Conservation (phyloP, 2,797 vertebrate species). For the Characodon lateralis region DNA sequence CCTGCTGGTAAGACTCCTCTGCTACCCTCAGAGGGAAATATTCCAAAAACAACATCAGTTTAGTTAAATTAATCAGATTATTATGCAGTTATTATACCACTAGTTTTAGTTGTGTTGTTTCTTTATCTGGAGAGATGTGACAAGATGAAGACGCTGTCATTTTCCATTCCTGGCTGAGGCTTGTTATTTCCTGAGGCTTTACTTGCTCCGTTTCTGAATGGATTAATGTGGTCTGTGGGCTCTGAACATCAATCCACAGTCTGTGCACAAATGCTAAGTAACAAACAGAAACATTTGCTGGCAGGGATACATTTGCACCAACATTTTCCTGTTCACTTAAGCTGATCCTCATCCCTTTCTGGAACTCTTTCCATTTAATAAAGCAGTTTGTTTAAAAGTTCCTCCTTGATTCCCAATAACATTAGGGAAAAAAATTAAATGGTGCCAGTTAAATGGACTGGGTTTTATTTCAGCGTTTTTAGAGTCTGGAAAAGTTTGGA, state of each 20-base stretch:
- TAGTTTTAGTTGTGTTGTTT: background rate
- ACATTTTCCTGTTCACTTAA: constrained; percentile 66
- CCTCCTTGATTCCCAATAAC: constrained; percentile 29
- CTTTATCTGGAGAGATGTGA: constrained; percentile 17
- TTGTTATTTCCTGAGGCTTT: constrained; percentile 30
- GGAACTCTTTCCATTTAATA: constrained; percentile 41
- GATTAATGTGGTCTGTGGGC: constrained; percentile 46
- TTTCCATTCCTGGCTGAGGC: constrained; percentile 23
- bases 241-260: constrained; percentile 44
- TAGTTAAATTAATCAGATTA: background rate
- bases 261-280: constrained; percentile 47
- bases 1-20: constrained; percentile 88
- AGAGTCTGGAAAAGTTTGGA: background rate
- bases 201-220: constrained; percentile 14
- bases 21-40: background rate
- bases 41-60: background rate
- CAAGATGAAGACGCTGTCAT: constrained; percentile 9
- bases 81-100: constrained; percentile 5
- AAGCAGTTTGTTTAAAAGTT: constrained; percentile 28
- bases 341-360: constrained; percentile 8
- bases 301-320: constrained; percentile 51
- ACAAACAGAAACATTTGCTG: constrained; percentile 51
- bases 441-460: background rate
- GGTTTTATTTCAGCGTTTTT: background rate
- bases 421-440: background rate